phyloP scores from a whole-genome alignment of 2,888 invertebrate species.

The Drosophila anomalata region DNA sequence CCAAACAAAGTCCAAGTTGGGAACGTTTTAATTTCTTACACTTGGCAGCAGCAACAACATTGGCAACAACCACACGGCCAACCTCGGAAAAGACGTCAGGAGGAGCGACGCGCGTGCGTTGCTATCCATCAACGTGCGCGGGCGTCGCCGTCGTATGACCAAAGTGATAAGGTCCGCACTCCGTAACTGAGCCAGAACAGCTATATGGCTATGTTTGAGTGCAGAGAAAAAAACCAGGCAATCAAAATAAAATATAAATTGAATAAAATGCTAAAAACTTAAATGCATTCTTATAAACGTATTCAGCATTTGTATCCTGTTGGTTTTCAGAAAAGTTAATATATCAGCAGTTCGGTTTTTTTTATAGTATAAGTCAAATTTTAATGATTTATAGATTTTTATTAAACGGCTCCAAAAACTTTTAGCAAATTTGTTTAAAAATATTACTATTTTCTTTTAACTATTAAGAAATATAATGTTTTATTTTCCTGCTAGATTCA shows the following conservation, averaged over 20 bases:
- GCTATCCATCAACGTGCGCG: constrained; percentile 78
- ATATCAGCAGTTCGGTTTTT: too few relatives aligned
- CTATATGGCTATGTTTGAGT: constrained; percentile 15
- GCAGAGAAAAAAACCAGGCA: constrained; percentile 8
- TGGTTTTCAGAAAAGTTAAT: too few relatives aligned
- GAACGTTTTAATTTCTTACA: constrained; percentile 79
- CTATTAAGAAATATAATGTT: too few relatives aligned
- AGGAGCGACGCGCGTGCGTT: constrained; percentile 68
- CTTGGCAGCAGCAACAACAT: constrained; percentile 61
- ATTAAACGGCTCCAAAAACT: too few relatives aligned
- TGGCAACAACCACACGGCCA: neutral
- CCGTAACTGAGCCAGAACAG: constrained; percentile 35
- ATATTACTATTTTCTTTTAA: too few relatives aligned
- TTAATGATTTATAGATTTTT: too few relatives aligned
- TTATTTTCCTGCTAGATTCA: too few relatives aligned
- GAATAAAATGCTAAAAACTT: neutral
- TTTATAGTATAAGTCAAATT: too few relatives aligned
- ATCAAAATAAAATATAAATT: neutral
- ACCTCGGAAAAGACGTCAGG: constrained; percentile 7
- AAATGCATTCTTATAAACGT: too few relatives aligned
- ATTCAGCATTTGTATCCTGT: too few relatives aligned
- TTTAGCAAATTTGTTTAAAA: too few relatives aligned
- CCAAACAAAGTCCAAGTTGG: constrained; percentile 78
- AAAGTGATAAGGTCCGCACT: constrained; percentile 48
- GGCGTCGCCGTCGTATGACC: constrained; percentile 64